phyloP scores from a whole-genome alignment of 2,113 vertebrate genomes.

The Geothlypis trichas region DNA sequence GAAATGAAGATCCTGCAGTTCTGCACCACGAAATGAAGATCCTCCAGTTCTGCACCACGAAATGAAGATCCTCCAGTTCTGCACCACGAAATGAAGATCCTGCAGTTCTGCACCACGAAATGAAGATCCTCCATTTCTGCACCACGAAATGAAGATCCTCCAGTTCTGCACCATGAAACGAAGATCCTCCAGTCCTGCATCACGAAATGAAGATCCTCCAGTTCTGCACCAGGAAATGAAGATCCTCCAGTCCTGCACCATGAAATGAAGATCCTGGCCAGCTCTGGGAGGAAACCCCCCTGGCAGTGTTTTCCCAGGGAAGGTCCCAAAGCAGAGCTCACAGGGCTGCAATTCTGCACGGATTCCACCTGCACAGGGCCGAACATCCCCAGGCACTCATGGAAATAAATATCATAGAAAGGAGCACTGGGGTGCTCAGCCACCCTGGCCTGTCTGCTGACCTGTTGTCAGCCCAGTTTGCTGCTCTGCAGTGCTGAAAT shows the following conservation, averaged over 20 bases:
- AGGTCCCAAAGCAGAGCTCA: background rate
- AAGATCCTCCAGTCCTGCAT: no score
- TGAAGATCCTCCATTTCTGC: background rate
- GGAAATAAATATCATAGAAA: background rate
- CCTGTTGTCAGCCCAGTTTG: background rate
- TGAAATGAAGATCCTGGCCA: background rate
- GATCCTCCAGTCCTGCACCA: background rate
- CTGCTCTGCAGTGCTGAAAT: background rate
- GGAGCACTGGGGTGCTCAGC: background rate
- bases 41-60: background rate
- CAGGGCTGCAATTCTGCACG: background rate
- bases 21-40: background rate
- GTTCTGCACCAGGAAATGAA: no score
- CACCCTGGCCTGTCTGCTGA: background rate
- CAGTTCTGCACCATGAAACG: background rate
- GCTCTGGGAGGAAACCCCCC: background rate
- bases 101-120: background rate
- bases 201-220: no score
- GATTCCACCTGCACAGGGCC: fast-evolving
- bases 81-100: no score
- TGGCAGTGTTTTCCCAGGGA: background rate
- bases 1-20: background rate
- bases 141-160: no score
- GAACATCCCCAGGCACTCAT: fast-evolving
- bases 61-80: background rate